Evolutionary conservation across 2,113 vertebrate species (phyloP).

Genomic region (Clarias gariepinus): DNA sequence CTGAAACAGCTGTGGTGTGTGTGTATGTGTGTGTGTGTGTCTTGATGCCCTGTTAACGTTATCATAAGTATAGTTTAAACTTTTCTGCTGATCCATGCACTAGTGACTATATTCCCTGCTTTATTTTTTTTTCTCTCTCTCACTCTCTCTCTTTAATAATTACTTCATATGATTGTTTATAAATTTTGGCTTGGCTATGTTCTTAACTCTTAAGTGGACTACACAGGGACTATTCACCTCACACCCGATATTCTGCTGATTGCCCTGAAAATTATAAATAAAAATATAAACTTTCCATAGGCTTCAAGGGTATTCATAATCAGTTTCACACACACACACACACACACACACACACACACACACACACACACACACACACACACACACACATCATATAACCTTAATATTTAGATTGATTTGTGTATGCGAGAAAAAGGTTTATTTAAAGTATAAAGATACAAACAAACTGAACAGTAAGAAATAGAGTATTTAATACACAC

Average conservation of each 20-base stretch:
- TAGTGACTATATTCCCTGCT: too few relatives aligned
- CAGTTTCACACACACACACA: background rate
- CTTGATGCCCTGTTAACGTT: too few relatives aligned
- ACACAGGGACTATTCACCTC: background rate
- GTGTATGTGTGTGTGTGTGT: conserved; percentile 15
- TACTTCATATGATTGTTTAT: too few relatives aligned
- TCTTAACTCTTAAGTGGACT: background rate
- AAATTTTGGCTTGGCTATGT: background rate
- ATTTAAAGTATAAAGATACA: background rate
- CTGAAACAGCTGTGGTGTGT: background rate
- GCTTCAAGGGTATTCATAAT: background rate
- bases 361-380: background rate
- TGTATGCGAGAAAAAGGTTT: background rate
- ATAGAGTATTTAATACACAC: background rate
- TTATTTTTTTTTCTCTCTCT: too few relatives aligned
- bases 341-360: too few relatives aligned
- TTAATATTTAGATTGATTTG: background rate
- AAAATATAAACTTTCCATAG: background rate
- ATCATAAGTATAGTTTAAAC: too few relatives aligned
- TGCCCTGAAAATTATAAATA: background rate
- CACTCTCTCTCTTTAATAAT: too few relatives aligned
- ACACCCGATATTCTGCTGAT: background rate
- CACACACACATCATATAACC: background rate
- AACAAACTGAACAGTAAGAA: background rate
- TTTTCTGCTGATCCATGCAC: too few relatives aligned